These are phyloP conservation scores for Raja brachyura DNA, from an alignment of 2,113 vertebrate genomes.

Conservation along the genomic window DNA sequence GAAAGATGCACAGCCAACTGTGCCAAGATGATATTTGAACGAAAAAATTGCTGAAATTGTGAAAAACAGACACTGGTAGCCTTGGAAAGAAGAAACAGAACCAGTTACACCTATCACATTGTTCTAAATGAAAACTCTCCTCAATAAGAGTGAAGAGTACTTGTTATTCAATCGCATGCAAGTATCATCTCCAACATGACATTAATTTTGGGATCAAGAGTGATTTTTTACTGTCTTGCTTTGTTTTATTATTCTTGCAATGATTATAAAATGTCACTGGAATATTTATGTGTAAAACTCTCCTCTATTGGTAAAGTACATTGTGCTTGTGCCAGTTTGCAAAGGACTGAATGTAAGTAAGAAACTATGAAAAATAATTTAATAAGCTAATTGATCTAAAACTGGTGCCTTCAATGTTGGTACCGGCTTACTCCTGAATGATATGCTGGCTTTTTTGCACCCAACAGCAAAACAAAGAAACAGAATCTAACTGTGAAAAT, in stretches of 20 bases:
- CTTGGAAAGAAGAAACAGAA: not conserved
- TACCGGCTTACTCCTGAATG: not conserved
- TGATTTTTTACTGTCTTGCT: not conserved
- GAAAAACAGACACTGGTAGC: not conserved
- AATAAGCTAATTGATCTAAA: not conserved
- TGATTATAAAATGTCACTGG: not conserved
- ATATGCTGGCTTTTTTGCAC: not conserved
- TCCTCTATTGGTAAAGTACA: not conserved
- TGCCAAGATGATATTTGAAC: not conserved
- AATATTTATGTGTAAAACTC: not conserved
- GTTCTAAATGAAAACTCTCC: not conserved
- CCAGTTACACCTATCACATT: not conserved
- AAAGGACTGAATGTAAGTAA: not conserved
- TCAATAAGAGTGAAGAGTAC: not conserved
- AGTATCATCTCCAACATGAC: not conserved
- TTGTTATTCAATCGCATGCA: not conserved
- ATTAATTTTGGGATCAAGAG: not conserved
- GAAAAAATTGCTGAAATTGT: not conserved
- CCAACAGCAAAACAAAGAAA: not conserved
- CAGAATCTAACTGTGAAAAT: not conserved
- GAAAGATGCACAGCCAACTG: not conserved
- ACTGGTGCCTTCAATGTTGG: not conserved
- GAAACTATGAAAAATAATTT: not conserved
- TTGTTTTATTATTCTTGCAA: not conserved
- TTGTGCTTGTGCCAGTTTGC: not conserved